Evolutionary conservation across 2,888 invertebrate species (phyloP).

Genomic region (Drosophila monieri): DNA sequence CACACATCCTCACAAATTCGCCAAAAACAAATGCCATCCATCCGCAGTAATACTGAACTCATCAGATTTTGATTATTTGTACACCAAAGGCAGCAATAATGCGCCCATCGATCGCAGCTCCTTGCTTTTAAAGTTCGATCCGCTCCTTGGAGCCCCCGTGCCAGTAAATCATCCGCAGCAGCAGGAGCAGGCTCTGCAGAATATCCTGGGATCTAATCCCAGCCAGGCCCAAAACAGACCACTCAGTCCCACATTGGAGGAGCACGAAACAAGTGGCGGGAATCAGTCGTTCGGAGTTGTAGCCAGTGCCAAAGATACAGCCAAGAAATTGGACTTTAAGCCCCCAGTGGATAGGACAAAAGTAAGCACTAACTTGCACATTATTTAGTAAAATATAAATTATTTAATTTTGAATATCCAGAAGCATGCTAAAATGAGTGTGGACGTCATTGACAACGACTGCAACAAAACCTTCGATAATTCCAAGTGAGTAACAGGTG

Average conservation of each 20-base stretch:
- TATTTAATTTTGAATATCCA: conserved; percentile 31
- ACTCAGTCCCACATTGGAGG: conserved; percentile 82
- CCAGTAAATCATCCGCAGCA: conserved; percentile 72
- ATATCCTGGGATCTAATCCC: conserved; percentile 49
- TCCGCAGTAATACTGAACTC: conserved; percentile 82
- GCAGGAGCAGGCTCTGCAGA: conserved; percentile 59
- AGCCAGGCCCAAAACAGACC: conserved; percentile 48
- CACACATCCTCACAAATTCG: conserved; percentile 14
- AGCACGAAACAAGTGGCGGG: conserved; percentile 77
- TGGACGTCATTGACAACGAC: conserved; percentile 84
- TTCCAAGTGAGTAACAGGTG: conserved; percentile 76
- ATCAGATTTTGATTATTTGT: conserved; percentile 83
- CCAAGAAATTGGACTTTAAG: conserved; percentile 50
- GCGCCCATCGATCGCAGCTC: conserved; percentile 81
- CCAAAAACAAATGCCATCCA: conserved; percentile 16
- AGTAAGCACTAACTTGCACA: conserved; percentile 42
- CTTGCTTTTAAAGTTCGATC: conserved; percentile 83
- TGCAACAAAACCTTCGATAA: conserved; percentile 83
- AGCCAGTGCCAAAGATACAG: conserved; percentile 65
- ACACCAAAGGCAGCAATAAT: conserved; percentile 83
- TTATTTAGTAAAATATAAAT: background rate
- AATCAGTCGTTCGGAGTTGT: conserved; percentile 72
- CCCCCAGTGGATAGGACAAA: conserved; percentile 66
- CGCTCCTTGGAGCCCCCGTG: conserved; percentile 82
- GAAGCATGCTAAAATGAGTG: conserved; percentile 84